Percentiles rank a stretch among this genome's conserved stretches.
These are phyloP conservation scores for Coturnix japonica DNA, from an alignment of 2,113 vertebrate genomes.

Conservation along the genomic window DNA sequence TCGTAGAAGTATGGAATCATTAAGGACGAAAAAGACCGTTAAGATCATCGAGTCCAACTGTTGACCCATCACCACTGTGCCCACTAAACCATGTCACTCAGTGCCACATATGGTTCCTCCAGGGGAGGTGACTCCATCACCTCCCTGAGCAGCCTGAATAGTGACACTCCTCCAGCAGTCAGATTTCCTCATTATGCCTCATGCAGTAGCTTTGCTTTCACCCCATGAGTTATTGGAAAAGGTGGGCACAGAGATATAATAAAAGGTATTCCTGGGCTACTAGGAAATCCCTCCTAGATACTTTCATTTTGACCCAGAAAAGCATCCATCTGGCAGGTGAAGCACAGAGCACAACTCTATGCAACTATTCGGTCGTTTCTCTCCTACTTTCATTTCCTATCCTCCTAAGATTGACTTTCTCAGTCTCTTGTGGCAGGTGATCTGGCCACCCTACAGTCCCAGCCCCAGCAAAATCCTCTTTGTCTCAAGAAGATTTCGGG, in stretches of 20 bases:
- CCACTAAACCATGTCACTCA: background rate
- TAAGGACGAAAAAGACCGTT: background rate
- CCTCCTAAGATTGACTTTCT: background rate
- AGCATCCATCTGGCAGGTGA: background rate
- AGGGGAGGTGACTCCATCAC: background rate
- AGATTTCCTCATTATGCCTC: background rate
- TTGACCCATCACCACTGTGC: background rate
- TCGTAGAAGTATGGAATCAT: background rate
- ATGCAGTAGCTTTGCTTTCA: fast-evolving
- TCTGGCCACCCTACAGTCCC: fast-evolving
- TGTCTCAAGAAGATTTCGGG: background rate
- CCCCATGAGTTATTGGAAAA: background rate
- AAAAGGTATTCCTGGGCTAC: background rate
- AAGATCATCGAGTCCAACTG: background rate
- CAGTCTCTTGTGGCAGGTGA: background rate
- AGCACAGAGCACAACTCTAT: background rate
- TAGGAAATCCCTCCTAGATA: background rate
- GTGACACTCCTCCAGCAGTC: background rate
- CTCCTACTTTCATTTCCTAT: background rate
- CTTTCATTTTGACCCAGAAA: background rate
- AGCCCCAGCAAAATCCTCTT: background rate
- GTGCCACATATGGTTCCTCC: background rate
- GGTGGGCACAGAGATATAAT: background rate
- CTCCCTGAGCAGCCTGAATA: background rate
- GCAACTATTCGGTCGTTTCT: fast-evolving